Evolutionary conservation across 2,113 vertebrate species (phyloP).

Genomic region (Collichthys lucidus): DNA sequence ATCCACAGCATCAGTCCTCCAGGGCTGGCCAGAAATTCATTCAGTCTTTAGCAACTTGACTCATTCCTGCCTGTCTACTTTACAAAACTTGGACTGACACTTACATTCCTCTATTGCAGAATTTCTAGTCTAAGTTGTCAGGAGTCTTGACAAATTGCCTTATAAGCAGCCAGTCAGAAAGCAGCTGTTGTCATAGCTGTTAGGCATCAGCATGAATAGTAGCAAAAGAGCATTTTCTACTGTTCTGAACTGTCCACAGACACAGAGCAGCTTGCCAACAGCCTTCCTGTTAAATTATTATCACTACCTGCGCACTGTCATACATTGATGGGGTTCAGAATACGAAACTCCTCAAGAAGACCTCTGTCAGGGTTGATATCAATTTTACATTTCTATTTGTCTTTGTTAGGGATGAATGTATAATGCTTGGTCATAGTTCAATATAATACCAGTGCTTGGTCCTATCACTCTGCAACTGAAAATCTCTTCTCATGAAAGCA

Average conservation of each 20-base stretch:
- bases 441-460: neutral
- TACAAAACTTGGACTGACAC: slow-evolving; percentile 63
- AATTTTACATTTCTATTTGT: neutral
- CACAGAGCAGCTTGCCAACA: slow-evolving; percentile 18
- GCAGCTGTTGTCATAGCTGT: slow-evolving; percentile 71
- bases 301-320: slow-evolving; percentile 37
- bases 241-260: slow-evolving; percentile 34
- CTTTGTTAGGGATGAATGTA: neutral
- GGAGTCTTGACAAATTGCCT: slow-evolving; percentile 74
- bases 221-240: slow-evolving; percentile 30
- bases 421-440: neutral
- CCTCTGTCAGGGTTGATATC: slow-evolving; percentile 2
- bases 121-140: slow-evolving; percentile 71
- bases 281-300: slow-evolving; percentile 42
- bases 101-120: slow-evolving; percentile 46
- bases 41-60: slow-evolving; percentile 42
- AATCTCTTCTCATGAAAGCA: neutral
- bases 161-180: slow-evolving; percentile 70
- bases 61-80: slow-evolving; percentile 49
- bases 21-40: slow-evolving; percentile 25
- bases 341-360: slow-evolving; percentile 5
- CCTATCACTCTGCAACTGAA: neutral
- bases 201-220: slow-evolving; percentile 53
- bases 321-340: slow-evolving; percentile 5
- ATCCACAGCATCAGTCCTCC: slow-evolving; percentile 16